Conservation (phyloP, 2,113 vertebrate genomes). For the Gadus chalcogrammus region DNA sequence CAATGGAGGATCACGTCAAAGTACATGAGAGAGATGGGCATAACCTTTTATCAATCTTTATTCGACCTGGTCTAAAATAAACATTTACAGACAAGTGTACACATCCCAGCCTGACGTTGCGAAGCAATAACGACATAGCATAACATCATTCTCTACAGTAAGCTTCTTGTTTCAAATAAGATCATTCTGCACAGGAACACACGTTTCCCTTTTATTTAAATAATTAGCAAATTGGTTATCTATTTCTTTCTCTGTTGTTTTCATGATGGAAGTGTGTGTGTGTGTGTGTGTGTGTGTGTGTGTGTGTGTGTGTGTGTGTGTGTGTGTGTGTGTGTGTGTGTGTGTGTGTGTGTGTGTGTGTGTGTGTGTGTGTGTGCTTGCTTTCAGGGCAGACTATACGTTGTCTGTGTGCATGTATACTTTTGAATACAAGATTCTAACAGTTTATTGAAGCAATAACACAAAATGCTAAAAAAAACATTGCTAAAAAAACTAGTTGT, state of each 20-base stretch:
- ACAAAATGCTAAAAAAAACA: background rate
- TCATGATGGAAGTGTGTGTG: slow-evolving; percentile 12
- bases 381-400: no score
- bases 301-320: background rate
- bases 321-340: no score
- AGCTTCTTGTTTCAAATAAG: no score
- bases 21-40: slow-evolving; percentile 17
- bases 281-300: slow-evolving; percentile 12
- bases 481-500: background rate
- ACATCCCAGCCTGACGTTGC: slow-evolving; percentile 11
- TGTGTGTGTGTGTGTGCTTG: no score
- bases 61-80: slow-evolving; percentile 24
- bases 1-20: slow-evolving; percentile 20
- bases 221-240: no score
- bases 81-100: slow-evolving; percentile 1
- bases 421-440: no score
- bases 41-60: slow-evolving; percentile 17
- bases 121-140: background rate
- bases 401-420: no score
- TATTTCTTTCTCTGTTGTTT: no score
- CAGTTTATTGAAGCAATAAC: background rate
- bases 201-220: no score
- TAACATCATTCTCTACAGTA: background rate
- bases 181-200: no score
- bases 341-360: no score